Evolutionary conservation across 2,888 invertebrate genomes (phyloP), one percentile per base, ranked within the genome.

Genomic region (Itoplectis maculator): DNA sequence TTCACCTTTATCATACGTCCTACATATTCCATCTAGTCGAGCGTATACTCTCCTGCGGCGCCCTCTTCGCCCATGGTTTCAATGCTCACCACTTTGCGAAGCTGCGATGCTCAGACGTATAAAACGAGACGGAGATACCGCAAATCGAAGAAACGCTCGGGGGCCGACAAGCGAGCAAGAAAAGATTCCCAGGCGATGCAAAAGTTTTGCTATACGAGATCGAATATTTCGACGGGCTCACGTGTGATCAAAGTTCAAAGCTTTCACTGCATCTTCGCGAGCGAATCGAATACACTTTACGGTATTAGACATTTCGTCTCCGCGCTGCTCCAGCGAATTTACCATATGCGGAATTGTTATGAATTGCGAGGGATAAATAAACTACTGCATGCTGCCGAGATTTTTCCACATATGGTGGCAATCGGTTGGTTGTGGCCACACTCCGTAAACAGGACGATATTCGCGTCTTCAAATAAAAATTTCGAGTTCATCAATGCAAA

Each of bases 231-330:
- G n/a, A n/a, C 63, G 49, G 35, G 40, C 49, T 74, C 63, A 7
- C 51, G 74, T 74, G 61, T 63, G 74, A 74, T 74, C 63, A 51
- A 74, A 51, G 63, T 63, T 74, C 63, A 40, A 74, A 74, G 51
- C 59, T 72, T 63, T 63, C 37, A 63, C 69, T 23, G 54, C 69
- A 70, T 56, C 56, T 70, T 42, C 23, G 23, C 15, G 4, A 65
- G 11, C 42, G 42, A 65, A 74, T 74, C 63, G 29, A 54, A 59
- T 45, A 45, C 42, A 45, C 23, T 59, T 23, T 59, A 56, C 18
- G n/a, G 45, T 56, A 11, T 45, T 59, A 47, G 42, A 45, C 70
- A 45, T 59, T 56, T 54, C 23, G 23, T 23, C 40, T 8, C 23
- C 29, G 56, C 13, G 20, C 54, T 59, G n/a, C 45, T 7, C 15